Evolutionary conservation across 30 jellyfish, hydroid and myxozoan species (phyloP).

Genomic region (Chrysaora quinquecirrha): DNA sequence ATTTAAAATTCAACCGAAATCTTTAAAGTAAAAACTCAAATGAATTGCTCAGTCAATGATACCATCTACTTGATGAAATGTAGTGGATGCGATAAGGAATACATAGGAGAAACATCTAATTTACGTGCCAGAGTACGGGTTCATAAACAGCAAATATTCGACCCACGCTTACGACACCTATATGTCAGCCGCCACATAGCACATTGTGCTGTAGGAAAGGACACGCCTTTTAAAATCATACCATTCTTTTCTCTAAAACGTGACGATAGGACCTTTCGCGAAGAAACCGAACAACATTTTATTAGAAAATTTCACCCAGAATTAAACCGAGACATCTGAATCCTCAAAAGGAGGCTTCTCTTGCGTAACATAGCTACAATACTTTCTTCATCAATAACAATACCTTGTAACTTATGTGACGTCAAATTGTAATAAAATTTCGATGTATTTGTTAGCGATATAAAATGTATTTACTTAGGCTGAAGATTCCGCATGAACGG

Average conservation of each 20-base stretch:
- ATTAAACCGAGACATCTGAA: slow-evolving; percentile 11
- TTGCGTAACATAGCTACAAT: background rate
- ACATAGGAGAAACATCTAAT: slow-evolving; percentile 26
- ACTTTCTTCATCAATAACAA: background rate
- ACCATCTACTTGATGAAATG: background rate
- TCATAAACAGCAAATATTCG: slow-evolving; percentile 4
- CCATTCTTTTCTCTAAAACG: slow-evolving; percentile 6
- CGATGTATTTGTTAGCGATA: background rate
- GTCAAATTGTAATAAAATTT: slow-evolving; percentile 8
- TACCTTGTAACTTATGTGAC: background rate
- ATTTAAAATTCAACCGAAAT: background rate
- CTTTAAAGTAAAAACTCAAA: background rate
- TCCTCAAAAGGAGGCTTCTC: background rate
- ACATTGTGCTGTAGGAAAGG: slow-evolving; percentile 8
- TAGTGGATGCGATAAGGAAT: slow-evolving; percentile 2
- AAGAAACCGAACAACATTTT: slow-evolving; percentile 6
- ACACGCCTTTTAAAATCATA: slow-evolving; percentile 18
- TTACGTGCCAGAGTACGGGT: slow-evolving; percentile 23
- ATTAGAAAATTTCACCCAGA: slow-evolving; percentile 12
- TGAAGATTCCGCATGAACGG: slow-evolving; percentile 33
- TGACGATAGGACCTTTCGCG: background rate
- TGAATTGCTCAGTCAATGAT: background rate
- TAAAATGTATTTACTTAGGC: slow-evolving; percentile 8
- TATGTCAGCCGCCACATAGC: slow-evolving; percentile 11
- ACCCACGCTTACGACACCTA: slow-evolving; percentile 14